Percentiles rank a stretch among this genome's conserved stretches.
phyloP scores from a whole-genome alignment of 2,888 invertebrate genomes.

The Lamproptera curius region DNA sequence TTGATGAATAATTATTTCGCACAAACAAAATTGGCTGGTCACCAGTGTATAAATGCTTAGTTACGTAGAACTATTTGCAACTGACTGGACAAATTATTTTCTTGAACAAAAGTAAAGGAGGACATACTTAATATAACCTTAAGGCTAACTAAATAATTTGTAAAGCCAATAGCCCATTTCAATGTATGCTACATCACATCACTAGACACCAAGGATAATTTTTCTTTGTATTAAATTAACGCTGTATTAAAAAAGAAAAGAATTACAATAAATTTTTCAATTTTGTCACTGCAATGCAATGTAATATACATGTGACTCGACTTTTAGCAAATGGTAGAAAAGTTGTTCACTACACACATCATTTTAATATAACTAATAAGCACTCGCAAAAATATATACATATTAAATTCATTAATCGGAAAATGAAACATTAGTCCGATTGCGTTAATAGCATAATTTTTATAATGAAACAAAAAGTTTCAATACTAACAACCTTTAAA shows the following conservation, averaged over 20 bases:
- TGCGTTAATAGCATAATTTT: slow-evolving; percentile 5
- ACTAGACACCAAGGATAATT: slow-evolving; percentile 1
- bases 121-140: slow-evolving; percentile 24
- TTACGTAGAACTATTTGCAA: slow-evolving; percentile 46
- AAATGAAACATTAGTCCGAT: neutral
- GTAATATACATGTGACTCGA: slow-evolving; percentile 3
- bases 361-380: no score
- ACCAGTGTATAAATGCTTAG: slow-evolving; percentile 63
- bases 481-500: no score
- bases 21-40: slow-evolving; percentile 62
- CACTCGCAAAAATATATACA: slow-evolving; percentile 11
- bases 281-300: slow-evolving; percentile 11
- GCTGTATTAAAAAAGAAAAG: neutral
- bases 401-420: slow-evolving; percentile 3
- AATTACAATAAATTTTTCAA: neutral
- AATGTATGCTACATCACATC: slow-evolving; percentile 9
- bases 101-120: slow-evolving; percentile 30
- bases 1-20: slow-evolving; percentile 59
- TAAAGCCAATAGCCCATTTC: slow-evolving; percentile 16
- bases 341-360: slow-evolving; percentile 1
- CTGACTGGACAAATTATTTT: slow-evolving; percentile 42
- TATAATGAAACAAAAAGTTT: no score
- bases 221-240: neutral
- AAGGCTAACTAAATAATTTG: slow-evolving; percentile 19
- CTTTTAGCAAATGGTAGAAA: neutral